Evolutionary conservation across 2,888 invertebrate species (phyloP), one percentile per base, ranked within the genome.

Genomic region (Nudaria mundana): DNA sequence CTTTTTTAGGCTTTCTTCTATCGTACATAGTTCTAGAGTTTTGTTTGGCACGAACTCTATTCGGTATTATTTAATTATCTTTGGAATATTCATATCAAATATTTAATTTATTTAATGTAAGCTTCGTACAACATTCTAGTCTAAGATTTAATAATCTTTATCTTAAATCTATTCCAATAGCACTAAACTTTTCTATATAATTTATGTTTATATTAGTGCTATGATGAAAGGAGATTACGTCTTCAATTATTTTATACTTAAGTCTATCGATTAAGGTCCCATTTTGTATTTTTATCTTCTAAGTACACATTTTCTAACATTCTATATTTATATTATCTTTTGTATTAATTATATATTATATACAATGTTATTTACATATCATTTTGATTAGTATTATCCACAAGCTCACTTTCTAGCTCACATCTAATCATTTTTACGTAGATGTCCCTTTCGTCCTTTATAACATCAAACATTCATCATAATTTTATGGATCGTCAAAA

Each of bases 301-400:
- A n/a, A n/a, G 56, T 61, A 63, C 48, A 62, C 63, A 63, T 55
- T 59, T 53, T 48, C 13, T 59, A 59, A 45, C 46, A 30, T 54
- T 20, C 52, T 54, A 48, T 43, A 48, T 51, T 43, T 46, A 51
- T 35, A 42, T 37, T 41, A 35, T 56, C 44, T 49, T 46, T 51
- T 48, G 43, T 54, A 58, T 51, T 35, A 55, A 51, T 46, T 56
- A 35, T n/a, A n/a, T n/a, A n/a, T 48, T 35, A 49, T 44, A 52
- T 51, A 48, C 65, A 74, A 63, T 63, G 67, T 71, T 71, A 54
- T 53, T 66, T 54, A 80, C 82, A 82, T 83, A 81, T 83, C 81
- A 83, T 81, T 80, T 82, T 74, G 33, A 64, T 65, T 79, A 81
- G 76, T 45, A 63, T 58, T 64, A 63, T 48, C 49, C 48, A 60